phyloP scores from a whole-genome alignment of 2,113 vertebrate species.

The Cryptotis parvus region DNA sequence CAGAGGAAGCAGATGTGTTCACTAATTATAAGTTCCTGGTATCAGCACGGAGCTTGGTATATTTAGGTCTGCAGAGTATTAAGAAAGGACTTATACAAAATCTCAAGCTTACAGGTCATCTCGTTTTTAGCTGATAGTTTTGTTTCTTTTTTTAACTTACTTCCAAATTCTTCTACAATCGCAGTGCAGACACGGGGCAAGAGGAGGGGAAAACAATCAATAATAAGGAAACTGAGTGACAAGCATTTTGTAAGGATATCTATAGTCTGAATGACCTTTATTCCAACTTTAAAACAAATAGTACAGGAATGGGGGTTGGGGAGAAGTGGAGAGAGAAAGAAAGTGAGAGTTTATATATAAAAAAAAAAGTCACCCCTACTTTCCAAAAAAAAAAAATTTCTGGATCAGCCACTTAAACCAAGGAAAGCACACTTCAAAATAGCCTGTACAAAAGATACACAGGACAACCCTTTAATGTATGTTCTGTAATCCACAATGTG shows the following conservation, averaged over 20 bases:
- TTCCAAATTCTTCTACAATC: neutral
- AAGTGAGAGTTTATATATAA: neutral
- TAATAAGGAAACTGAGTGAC: no score
- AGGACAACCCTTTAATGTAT: no score
- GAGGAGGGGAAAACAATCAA: fast-evolving
- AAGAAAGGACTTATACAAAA: no score
- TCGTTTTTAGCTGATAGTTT: neutral
- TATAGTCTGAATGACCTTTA: neutral
- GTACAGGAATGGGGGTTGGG: neutral
- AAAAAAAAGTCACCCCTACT: neutral
- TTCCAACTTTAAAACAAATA: neutral
- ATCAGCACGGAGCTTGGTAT: no score
- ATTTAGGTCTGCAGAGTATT: neutral
- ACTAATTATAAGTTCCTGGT: neutral
- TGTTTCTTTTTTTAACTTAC: neutral
- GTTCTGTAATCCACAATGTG: no score
- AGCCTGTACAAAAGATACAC: no score
- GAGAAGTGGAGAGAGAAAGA: neutral
- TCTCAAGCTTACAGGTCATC: fast-evolving
- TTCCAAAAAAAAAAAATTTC: neutral
- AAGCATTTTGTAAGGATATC: neutral
- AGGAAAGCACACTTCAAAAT: neutral
- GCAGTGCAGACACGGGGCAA: fast-evolving
- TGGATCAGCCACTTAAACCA: neutral
- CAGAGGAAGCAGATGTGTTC: fast-evolving